Percentiles rank a stretch among this genome's conserved stretches.
phyloP scores from a whole-genome alignment of 2,113 vertebrate species.

The Menidia beryllina region DNA sequence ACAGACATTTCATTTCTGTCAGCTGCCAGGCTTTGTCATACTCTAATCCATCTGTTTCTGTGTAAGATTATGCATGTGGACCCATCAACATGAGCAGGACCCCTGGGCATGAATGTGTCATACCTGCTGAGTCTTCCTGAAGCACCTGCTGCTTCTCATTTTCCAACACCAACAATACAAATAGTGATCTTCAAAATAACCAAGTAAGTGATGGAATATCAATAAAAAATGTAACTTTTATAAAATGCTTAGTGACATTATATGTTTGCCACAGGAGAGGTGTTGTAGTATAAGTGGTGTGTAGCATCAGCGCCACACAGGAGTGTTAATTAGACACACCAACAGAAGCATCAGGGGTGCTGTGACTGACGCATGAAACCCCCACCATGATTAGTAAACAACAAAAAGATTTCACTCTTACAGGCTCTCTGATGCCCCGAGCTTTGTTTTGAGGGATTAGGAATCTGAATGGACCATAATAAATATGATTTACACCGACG shows the following conservation, averaged over 20 bases:
- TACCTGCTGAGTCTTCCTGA: slow-evolving; percentile 55
- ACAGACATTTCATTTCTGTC: slow-evolving; percentile 64
- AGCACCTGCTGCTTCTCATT: slow-evolving; percentile 63
- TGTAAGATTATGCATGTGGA: slow-evolving; percentile 53
- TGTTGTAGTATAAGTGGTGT: slow-evolving; percentile 67
- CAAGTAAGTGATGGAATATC: neutral
- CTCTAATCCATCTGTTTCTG: slow-evolving; percentile 68
- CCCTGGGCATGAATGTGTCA: slow-evolving; percentile 52
- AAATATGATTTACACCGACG: neutral
- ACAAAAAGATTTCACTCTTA: slow-evolving; percentile 49
- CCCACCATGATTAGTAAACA: slow-evolving; percentile 56
- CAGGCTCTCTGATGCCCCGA: slow-evolving; percentile 28
- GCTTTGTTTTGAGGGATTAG: slow-evolving; percentile 15
- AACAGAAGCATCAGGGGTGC: slow-evolving; percentile 60
- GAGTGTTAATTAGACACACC: slow-evolving; percentile 81
- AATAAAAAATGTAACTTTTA: neutral
- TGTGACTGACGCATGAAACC: slow-evolving; percentile 59
- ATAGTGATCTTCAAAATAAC: slow-evolving; percentile 5
- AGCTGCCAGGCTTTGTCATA: slow-evolving; percentile 53
- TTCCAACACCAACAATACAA: slow-evolving; percentile 47
- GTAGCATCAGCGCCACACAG: slow-evolving; percentile 67
- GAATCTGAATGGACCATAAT: slow-evolving; percentile 2
- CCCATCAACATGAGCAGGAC: slow-evolving; percentile 55
- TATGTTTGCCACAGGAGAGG: slow-evolving; percentile 64
- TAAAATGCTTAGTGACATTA: slow-evolving; percentile 53